These are phyloP conservation scores for Asobara japonica DNA, from an alignment of 1,140 invertebrate species.

Conservation along the genomic window DNA sequence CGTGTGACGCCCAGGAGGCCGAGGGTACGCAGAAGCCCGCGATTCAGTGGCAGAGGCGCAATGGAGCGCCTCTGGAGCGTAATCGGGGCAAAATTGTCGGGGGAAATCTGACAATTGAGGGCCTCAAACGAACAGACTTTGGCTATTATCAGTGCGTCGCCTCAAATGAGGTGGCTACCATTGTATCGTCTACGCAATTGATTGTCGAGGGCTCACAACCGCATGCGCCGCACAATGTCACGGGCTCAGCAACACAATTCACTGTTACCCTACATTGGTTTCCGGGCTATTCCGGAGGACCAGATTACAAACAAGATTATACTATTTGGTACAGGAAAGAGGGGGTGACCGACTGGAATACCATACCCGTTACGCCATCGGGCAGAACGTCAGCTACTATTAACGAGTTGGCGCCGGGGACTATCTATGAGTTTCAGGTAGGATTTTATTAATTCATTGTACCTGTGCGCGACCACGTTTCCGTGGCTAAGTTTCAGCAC, in stretches of 20 bases:
- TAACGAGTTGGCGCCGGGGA: constrained; percentile 88
- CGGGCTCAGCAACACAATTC: constrained; percentile 86
- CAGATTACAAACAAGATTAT: constrained; percentile 93
- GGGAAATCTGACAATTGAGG: constrained; percentile 92
- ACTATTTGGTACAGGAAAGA: constrained; percentile 91
- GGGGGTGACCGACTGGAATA: constrained; percentile 87
- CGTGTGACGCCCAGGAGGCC: constrained; percentile 89
- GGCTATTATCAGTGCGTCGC: constrained; percentile 95
- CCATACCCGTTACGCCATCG: constrained; percentile 90
- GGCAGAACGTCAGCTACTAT: constrained; percentile 91
- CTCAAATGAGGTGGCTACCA: constrained; percentile 93
- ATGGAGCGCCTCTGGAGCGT: constrained; percentile 82
- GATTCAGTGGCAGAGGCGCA: constrained; percentile 90
- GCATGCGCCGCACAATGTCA: constrained; percentile 94
- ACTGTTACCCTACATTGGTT: constrained; percentile 91
- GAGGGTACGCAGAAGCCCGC: constrained; percentile 90
- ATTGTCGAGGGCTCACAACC: constrained; percentile 96
- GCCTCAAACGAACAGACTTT: constrained; percentile 87
- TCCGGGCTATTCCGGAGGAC: constrained; percentile 94
- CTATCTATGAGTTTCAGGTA: constrained; percentile 92
- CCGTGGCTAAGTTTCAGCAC: no score
- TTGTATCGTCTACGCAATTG: constrained; percentile 88
- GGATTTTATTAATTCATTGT: no score
- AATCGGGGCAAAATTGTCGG: constrained; percentile 79
- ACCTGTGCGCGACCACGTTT: no score